phyloP scores from a whole-genome alignment of 2,797 vertebrate genomes.

The Dryobates pubescens region DNA sequence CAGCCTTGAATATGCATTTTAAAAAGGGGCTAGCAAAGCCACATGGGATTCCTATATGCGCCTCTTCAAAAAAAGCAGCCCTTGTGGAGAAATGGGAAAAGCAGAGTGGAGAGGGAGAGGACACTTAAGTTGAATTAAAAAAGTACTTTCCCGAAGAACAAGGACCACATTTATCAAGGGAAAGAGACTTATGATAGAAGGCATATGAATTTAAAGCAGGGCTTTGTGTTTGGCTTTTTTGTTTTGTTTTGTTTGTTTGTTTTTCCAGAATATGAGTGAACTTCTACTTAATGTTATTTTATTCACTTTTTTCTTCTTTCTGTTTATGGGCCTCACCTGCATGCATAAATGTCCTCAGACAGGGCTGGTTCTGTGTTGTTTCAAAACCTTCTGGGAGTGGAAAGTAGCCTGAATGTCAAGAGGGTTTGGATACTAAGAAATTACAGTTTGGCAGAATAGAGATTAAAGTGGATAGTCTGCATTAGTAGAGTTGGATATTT shows the following conservation, averaged over 20 bases:
- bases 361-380: not conserved
- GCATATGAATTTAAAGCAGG: not conserved
- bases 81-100: not conserved
- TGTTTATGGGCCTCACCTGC: not conserved
- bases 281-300: not conserved
- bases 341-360: not conserved
- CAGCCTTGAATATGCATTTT: not conserved
- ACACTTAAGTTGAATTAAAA: not conserved
- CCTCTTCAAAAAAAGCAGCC: not conserved
- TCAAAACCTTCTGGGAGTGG: not conserved
- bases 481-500: not conserved
- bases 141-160: not conserved
- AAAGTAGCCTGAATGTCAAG: not conserved
- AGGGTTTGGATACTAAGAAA: not conserved
- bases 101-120: not conserved
- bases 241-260: not conserved
- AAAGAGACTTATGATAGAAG: not conserved
- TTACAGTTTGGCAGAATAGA: not conserved
- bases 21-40: not conserved
- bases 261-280: not conserved
- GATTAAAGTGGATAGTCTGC: not conserved
- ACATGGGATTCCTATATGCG: not conserved
- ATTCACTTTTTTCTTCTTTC: not conserved
- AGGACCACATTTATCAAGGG: not conserved
- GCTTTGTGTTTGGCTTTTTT: too few relatives aligned